A percentile compares a stretch with the other conserved stretches of the same genome.
These are phyloP conservation scores for Syngnathus acus DNA, from an alignment of 2,797 vertebrate genomes.

Conservation along the genomic window DNA sequence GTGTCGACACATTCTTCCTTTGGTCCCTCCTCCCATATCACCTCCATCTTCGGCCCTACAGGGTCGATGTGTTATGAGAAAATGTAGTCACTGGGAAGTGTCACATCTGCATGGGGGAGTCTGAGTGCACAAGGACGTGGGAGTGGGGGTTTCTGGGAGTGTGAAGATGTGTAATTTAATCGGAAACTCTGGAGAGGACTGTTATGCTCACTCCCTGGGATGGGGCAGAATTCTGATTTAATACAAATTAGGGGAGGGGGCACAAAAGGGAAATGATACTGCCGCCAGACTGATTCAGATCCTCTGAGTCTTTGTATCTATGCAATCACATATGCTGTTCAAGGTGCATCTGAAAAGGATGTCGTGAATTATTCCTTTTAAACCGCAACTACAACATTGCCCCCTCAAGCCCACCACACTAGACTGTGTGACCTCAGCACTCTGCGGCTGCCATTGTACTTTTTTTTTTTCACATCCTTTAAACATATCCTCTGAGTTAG, in stretches of 20 bases:
- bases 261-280: conserved; percentile 30
- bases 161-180: conserved; percentile 65
- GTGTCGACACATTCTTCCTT: conserved; percentile 30
- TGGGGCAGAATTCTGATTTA: conserved; percentile 50
- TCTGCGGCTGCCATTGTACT: neutral
- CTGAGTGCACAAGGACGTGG: conserved; percentile 14
- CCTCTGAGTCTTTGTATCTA: neutral
- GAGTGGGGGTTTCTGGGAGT: conserved; percentile 37
- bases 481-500: neutral
- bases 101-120: conserved; percentile 57
- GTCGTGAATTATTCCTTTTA: too few relatives aligned
- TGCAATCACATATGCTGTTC: neutral
- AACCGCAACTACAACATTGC: neutral
- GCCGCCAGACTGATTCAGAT: conserved; percentile 7
- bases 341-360: neutral
- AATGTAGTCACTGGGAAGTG: conserved; percentile 57
- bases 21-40: conserved; percentile 13
- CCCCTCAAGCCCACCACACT: too few relatives aligned
- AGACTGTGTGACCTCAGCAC: neutral
- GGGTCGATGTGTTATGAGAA: conserved; percentile 46
- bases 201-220: conserved; percentile 49
- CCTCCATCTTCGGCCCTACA: conserved; percentile 31
- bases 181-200: conserved; percentile 51
- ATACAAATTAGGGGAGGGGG: conserved; percentile 31
- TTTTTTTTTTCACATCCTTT: neutral